phyloP scores from a whole-genome alignment of 2,113 vertebrate genomes.

The Gallinago media region DNA sequence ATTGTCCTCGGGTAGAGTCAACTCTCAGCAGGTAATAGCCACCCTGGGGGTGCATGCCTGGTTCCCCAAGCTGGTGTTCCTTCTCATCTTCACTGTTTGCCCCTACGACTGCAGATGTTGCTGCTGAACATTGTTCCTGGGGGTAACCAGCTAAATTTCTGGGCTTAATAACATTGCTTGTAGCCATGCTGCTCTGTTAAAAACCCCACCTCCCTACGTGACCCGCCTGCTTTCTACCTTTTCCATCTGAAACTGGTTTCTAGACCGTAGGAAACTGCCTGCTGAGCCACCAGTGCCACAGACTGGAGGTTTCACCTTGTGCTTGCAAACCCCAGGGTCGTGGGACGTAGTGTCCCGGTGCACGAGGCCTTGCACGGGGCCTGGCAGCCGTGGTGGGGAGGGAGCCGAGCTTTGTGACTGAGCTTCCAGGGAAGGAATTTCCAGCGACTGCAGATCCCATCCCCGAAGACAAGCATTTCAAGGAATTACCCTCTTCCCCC shows the following conservation, averaged over 20 bases:
- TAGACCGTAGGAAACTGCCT: neutral
- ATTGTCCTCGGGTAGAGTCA: rapidly evolving
- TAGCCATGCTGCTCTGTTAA: neutral
- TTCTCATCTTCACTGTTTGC: rapidly evolving
- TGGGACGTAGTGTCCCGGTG: rapidly evolving
- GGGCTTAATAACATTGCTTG: neutral
- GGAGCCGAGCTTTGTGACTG: neutral
- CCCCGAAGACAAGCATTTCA: conserved; percentile 42
- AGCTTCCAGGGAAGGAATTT: conserved; percentile 28
- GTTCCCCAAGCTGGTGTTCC: neutral
- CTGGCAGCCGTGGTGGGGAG: rapidly evolving
- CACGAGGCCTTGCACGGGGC: rapidly evolving
- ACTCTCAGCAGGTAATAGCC: neutral
- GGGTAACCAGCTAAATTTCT: neutral
- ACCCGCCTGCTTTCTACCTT: neutral
- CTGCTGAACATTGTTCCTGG: neutral
- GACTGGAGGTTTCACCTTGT: neutral
- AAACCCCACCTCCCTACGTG: rapidly evolving
- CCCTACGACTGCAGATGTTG: neutral
- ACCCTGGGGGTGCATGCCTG: neutral
- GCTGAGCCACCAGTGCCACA: rapidly evolving
- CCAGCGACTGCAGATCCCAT: conserved; percentile 12
- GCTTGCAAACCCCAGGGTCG: rapidly evolving
- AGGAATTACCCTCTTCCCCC: conserved; percentile 29
- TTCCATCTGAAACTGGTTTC: neutral